Evolutionary conservation across 2,888 invertebrate species (phyloP).

Genomic region (Anagyrus pseudococci): DNA sequence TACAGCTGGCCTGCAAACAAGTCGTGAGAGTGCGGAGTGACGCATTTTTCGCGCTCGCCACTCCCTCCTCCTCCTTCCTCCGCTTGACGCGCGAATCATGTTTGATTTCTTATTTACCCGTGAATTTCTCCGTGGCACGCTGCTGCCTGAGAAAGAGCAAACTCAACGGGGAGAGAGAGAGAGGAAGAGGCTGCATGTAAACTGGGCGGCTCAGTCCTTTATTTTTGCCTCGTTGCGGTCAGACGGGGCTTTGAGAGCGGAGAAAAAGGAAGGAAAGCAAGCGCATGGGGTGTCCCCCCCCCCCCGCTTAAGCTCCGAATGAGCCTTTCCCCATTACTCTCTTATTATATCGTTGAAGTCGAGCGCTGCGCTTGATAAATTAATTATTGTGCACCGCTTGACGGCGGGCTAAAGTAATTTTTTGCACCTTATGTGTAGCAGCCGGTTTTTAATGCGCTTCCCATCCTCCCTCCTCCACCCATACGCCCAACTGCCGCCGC

Average conservation of each 20-base stretch:
- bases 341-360: slow-evolving; percentile 24
- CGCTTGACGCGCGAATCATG: background rate
- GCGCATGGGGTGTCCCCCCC: too few species aligned
- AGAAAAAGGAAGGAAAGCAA: too few species aligned
- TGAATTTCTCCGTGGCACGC: slow-evolving; percentile 15
- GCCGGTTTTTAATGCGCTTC: too few species aligned
- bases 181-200: background rate
- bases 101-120: slow-evolving; percentile 30
- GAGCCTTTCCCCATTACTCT: slow-evolving; percentile 5
- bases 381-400: slow-evolving; percentile 14
- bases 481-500: too few species aligned
- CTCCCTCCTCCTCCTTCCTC: background rate
- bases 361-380: slow-evolving; percentile 24
- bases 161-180: too few species aligned
- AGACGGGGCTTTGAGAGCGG: too few species aligned
- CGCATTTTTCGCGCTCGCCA: slow-evolving; percentile 3
- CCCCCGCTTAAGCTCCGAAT: slow-evolving; percentile 1
- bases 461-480: too few species aligned
- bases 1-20: slow-evolving; percentile 3
- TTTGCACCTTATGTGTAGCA: too few species aligned
- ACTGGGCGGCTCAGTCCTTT: too few species aligned
- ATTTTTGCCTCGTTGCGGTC: too few species aligned
- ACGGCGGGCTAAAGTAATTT: too few species aligned
- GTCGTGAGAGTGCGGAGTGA: slow-evolving; percentile 7
- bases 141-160: too few species aligned